Percentiles rank a stretch among this genome's conserved stretches.
phyloP scores from a whole-genome alignment of 2,888 invertebrate species.

The Deilephila elpenor region DNA sequence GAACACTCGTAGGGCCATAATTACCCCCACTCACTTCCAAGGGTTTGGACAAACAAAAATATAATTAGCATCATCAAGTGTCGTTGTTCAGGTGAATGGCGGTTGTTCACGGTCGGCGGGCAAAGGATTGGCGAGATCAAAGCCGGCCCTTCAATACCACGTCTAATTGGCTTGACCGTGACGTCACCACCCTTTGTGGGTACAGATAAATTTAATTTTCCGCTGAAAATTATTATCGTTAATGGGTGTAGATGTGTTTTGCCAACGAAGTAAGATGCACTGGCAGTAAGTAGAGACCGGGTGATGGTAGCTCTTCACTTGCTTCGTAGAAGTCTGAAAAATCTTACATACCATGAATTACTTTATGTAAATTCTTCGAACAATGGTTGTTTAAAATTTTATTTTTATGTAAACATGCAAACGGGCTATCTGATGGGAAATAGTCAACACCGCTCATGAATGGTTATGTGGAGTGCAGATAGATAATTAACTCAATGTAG shows the following conservation, averaged over 20 bases:
- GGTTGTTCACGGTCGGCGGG: constrained; percentile 55
- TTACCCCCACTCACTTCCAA: constrained; percentile 20
- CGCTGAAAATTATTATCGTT: neutral
- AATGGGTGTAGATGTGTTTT: no score
- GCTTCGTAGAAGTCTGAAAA: no score
- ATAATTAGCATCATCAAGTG: constrained; percentile 42
- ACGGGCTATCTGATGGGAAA: no score
- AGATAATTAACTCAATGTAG: neutral
- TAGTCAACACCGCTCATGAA: no score
- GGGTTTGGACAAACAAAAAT: constrained; percentile 27
- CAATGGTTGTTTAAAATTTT: no score
- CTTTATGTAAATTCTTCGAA: no score
- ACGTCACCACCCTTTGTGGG: constrained; percentile 4
- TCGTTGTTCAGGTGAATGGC: constrained; percentile 51
- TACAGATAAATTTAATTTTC: neutral
- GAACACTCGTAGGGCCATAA: constrained; percentile 12
- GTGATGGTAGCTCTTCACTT: no score
- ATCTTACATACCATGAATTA: no score
- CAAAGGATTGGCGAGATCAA: constrained; percentile 65
- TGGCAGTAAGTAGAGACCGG: no score
- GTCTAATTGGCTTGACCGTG: constrained; percentile 78
- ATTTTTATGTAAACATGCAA: no score
- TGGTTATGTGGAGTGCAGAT: no score
- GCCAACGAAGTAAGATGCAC: no score
- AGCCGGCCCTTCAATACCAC: constrained; percentile 66